Evolutionary conservation across 2,888 invertebrate genomes (phyloP), one percentile per base, ranked within the genome.

Genomic region (Halocaridina rubra): DNA sequence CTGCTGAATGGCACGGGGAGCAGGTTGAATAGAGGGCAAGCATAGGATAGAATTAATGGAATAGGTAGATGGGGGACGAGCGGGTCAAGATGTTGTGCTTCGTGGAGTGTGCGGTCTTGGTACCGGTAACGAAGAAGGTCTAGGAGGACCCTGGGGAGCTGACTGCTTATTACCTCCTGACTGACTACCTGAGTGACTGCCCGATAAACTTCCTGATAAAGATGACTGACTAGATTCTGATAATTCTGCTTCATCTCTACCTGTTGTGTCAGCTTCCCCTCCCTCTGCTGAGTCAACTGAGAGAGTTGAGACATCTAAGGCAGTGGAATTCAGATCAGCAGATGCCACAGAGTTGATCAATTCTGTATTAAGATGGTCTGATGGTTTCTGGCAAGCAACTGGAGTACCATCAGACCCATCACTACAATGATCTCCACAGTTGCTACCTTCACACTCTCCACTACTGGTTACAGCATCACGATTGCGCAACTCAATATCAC

Each of bases 181-280:
- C 3, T 77, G 74, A 30, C 59, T 61, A 2, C 82, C 81, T 2
- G 81, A 77, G 27, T 77, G 80, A 24, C 84, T 86, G n/a, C 87
- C 85, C 3, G 87, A 85, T 10, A 80, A 64, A 53, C 87, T 87
- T n/a, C 84, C 80, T 3, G 87, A 87, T 4, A 87, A 79, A 8
- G 87, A 87, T 16, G 85, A 78, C 64, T 85, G 87, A 61, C 87
- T 87, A 7, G 85, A 85, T 71, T 87, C 87, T 7, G 87, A 87
- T 30, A 85, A 71, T 27, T 82, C 82, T 19, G 46, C 86, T 30
- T 86, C 86, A 13, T 86, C 81, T 29, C 81, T 61, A 0, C 81
- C 81, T n/a, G 86, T 84, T 3, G 69, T 64, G 39, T 84, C 84
- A 2, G 79, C 82, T 30, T 87, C 87, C 1, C 81, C 82, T 7